Conservation (phyloP, 2,888 invertebrate species). For the Meliscaeva auricollis region DNA sequence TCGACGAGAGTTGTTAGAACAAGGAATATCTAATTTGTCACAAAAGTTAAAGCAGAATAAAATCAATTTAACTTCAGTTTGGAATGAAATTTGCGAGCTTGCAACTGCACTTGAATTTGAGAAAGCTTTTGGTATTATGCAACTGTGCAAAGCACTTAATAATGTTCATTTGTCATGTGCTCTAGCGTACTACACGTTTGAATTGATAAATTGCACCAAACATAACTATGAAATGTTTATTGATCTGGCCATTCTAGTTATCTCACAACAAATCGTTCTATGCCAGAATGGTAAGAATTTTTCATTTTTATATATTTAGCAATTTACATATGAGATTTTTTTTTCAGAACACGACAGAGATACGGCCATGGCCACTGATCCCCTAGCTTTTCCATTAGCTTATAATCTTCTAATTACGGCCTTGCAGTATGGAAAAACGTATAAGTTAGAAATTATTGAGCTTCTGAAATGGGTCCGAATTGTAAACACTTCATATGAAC, state of each 20-base stretch:
- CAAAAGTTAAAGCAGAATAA: constrained; percentile 53
- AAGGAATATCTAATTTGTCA: constrained; percentile 79
- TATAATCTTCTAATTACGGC: constrained; percentile 80
- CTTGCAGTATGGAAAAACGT: constrained; percentile 76
- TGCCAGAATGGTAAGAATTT: constrained; percentile 65
- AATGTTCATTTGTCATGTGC: constrained; percentile 82
- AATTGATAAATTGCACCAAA: constrained; percentile 79
- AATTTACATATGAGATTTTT: background rate
- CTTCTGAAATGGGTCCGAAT: constrained; percentile 81
- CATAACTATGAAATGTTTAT: constrained; percentile 79
- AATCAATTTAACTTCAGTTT: constrained; percentile 79
- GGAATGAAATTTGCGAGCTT: constrained; percentile 80
- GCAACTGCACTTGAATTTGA: constrained; percentile 79
- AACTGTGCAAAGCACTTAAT: constrained; percentile 79
- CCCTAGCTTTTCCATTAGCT: constrained; percentile 80
- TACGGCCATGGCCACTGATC: constrained; percentile 78
- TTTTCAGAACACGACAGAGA: constrained; percentile 27
- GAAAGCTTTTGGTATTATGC: constrained; percentile 79
- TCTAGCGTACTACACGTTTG: constrained; percentile 79
- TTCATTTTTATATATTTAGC: background rate
- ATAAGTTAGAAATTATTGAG: constrained; percentile 80
- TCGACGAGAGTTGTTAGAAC: constrained; percentile 78
- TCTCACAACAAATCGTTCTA: constrained; percentile 81
- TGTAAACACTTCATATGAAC: constrained; percentile 79
- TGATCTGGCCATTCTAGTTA: constrained; percentile 80